These are phyloP conservation scores for Psammodynastes pulverulentus DNA, from an alignment of 2,113 vertebrate genomes.

Conservation along the genomic window DNA sequence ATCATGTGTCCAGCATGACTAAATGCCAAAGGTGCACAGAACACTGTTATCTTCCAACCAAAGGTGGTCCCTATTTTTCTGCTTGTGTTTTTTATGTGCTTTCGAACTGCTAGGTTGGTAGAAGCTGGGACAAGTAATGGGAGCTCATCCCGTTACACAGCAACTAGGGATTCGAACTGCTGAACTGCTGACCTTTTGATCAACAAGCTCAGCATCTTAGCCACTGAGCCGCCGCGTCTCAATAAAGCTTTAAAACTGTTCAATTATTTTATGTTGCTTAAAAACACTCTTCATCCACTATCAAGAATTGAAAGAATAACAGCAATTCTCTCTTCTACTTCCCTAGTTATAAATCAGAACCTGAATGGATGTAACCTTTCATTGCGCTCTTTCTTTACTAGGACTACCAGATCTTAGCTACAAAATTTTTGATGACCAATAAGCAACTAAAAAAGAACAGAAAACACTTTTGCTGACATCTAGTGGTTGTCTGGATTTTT, in stretches of 20 bases:
- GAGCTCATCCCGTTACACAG: no score
- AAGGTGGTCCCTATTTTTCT: no score
- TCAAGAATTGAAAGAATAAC: not conserved
- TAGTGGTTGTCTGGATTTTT: not conserved
- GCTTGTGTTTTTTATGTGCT: no score
- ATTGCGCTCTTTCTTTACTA: not conserved
- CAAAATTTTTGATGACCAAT: not conserved
- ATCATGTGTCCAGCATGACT: no score
- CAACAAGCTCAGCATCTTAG: no score
- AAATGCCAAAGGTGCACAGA: no score
- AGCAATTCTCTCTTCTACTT: not conserved
- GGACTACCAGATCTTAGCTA: not conserved
- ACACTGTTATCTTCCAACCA: no score
- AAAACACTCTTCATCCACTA: not conserved
- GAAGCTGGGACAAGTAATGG: no score
- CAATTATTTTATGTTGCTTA: not conserved
- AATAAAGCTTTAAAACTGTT: not conserved
- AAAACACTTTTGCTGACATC: not conserved
- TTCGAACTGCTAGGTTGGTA: no score
- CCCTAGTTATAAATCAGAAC: not conserved
- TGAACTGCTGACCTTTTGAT: no score
- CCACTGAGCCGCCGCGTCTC: no score
- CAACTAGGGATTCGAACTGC: no score
- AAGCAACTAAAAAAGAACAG: not conserved
- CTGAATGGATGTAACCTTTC: not conserved